Conservation (phyloP, 2,888 invertebrate species). For the Drosophila emarginata region DNA sequence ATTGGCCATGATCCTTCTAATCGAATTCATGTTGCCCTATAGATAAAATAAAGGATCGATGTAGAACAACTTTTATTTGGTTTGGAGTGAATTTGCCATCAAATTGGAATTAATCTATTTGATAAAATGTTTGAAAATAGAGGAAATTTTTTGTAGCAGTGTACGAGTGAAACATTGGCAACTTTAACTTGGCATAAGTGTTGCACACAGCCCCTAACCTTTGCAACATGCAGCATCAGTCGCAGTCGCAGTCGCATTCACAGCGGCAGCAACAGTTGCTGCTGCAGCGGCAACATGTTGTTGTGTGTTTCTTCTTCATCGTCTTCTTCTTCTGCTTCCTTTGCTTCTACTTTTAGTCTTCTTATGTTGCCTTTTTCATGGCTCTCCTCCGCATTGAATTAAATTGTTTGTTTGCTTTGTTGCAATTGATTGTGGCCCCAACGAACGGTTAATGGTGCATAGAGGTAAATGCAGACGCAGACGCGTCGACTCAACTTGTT, state of each 20-base stretch:
- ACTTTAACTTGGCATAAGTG: constrained; percentile 78
- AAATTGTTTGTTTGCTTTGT: constrained; percentile 81
- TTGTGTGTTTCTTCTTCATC: constrained; percentile 46
- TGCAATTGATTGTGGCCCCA: constrained; percentile 77
- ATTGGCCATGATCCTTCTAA: too few species aligned
- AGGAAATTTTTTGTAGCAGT: neutral
- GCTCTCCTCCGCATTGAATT: constrained; percentile 77
- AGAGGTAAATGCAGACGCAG: constrained; percentile 1
- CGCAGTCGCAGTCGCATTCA: constrained; percentile 8
- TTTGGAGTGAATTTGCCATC: too few species aligned
- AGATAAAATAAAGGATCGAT: too few species aligned
- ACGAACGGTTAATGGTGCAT: constrained; percentile 42
- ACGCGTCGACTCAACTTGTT: constrained; percentile 6
- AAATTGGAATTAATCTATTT: too few species aligned
- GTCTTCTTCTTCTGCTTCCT: constrained; percentile 42
- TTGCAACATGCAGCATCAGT: constrained; percentile 69
- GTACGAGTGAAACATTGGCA: constrained; percentile 62
- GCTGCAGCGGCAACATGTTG: constrained; percentile 54
- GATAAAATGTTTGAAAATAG: too few species aligned
- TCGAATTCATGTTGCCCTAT: too few species aligned
- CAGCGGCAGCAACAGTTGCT: constrained; percentile 10
- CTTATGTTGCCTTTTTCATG: constrained; percentile 49
- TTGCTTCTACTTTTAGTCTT: constrained; percentile 50
- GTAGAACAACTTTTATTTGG: too few species aligned
- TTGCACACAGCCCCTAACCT: constrained; percentile 80